phyloP scores from a whole-genome alignment of 2,113 vertebrate genomes.

The Rhizomys pruinosus region DNA sequence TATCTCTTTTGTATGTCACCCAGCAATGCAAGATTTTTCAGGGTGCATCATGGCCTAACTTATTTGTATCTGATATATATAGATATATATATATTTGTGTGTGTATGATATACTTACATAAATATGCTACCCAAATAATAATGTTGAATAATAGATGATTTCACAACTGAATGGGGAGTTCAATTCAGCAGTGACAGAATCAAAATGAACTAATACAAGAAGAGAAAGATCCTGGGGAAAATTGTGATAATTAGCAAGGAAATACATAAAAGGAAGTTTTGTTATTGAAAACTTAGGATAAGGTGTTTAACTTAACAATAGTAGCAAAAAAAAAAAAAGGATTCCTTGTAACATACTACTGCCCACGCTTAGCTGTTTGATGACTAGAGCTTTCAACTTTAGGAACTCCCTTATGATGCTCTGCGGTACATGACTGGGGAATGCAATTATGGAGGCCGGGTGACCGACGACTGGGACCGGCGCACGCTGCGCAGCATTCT shows the following conservation, averaged over 20 bases:
- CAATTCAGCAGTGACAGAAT: not conserved
- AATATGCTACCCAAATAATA: not conserved
- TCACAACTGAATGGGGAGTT: not conserved
- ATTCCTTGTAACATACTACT: rapidly evolving
- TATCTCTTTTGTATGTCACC: not conserved
- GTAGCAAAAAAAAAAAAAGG: not conserved
- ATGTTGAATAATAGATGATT: not conserved
- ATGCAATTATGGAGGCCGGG: constrained; percentile 92
- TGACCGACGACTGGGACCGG: constrained; percentile 92
- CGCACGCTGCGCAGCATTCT: constrained; percentile 89
- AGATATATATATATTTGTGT: too few species aligned
- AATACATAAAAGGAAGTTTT: not conserved
- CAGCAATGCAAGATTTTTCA: not conserved
- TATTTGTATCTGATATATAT: not conserved
- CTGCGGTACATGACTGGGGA: constrained; percentile 92
- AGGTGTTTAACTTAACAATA: not conserved
- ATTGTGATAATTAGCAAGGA: not conserved
- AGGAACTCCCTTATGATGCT: constrained; percentile 92
- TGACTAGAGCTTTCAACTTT: not conserved
- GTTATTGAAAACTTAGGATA: not conserved
- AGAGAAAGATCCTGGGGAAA: not conserved
- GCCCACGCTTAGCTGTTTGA: not conserved
- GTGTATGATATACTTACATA: too few species aligned
- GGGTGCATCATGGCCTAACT: not conserved
- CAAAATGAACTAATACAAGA: not conserved